Base-by-base conservation (phyloP, 2,888 invertebrate species). In the Pterostichus madidus region DNA sequence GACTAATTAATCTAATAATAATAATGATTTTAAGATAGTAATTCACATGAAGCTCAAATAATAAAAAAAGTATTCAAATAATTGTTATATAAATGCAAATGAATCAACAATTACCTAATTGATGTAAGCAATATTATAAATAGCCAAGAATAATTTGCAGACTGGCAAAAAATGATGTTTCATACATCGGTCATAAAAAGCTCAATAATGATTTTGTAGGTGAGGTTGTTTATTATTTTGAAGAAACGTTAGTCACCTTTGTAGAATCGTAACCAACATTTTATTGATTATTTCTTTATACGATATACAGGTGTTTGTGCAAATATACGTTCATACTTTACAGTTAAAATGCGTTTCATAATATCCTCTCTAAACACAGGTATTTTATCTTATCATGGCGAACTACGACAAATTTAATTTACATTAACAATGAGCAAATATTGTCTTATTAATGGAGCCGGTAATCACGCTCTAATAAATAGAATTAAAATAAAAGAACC, bases 161-260 rank as follows among this genome's bases (percentile, higher is more conserved):
- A 17, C 24, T 7, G 15, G 59, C 59, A 59, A 59, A 59, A 64
- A 13, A 10, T 35, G 24, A 24, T 24, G 24, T 1, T 3, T 24
- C 24, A n/a, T 64, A 35, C 13, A 39, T 39, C 39, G 39, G 7
- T 39, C 39, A 39, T 39, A 39, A 39, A 39, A 39, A 39, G 7
- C 39, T 39, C 39, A 39, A 39, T 39, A 64, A 64, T n/a, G 35
- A 32, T 35, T 32, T 64, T 13, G n/a, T 64, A n/a, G 31, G 31
- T 64, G 35, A 35, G n/a, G 32, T 39, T 39, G 52, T 64, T 46
- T 71, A 39, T 44, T 44, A 71, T 13, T 71, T 44, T 71, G 8
- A 71, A 71, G 68, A 71, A 39, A 39, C 68, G 44, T 71, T 71
- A 71, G 68, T 71, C 68, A 71, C 44, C 35, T 64, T 49, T 49